Evolutionary conservation across 2,797 vertebrate genomes (phyloP).

Genomic region (Thamnophis elegans): DNA sequence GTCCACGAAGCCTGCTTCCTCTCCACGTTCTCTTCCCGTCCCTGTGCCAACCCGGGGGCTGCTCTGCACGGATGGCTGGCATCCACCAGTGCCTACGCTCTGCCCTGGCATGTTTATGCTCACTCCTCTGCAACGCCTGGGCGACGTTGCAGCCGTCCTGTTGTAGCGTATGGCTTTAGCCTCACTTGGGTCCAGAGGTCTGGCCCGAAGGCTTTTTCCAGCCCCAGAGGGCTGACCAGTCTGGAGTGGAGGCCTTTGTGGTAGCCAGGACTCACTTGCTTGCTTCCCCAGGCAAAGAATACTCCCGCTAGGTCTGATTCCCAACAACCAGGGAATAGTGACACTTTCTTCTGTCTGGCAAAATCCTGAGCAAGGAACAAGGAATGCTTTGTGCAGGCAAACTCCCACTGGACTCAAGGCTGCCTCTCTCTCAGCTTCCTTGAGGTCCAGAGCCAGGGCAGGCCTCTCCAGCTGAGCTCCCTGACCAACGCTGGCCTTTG

Average conservation of each 20-base stretch:
- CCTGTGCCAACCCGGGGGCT: background rate
- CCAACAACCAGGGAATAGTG: background rate
- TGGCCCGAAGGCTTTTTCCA: background rate
- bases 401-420: background rate
- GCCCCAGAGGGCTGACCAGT: background rate
- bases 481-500: background rate
- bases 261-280: background rate
- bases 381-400: slow-evolving; percentile 1
- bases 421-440: background rate
- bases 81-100: too few relatives aligned
- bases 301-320: background rate
- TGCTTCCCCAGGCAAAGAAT: background rate
- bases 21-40: background rate
- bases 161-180: too few relatives aligned
- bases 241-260: background rate
- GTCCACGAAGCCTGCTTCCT: background rate
- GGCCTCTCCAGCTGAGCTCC: background rate
- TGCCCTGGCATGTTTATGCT: too few relatives aligned
- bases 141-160: background rate
- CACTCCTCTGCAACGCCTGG: background rate
- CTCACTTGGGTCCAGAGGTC: background rate
- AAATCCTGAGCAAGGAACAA: background rate
- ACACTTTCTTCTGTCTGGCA: background rate
- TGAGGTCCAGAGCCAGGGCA: background rate
- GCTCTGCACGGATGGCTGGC: background rate